These are phyloP conservation scores for Nemotelus nigrinus DNA, from an alignment of 2,888 invertebrate genomes.

Conservation along the genomic window DNA sequence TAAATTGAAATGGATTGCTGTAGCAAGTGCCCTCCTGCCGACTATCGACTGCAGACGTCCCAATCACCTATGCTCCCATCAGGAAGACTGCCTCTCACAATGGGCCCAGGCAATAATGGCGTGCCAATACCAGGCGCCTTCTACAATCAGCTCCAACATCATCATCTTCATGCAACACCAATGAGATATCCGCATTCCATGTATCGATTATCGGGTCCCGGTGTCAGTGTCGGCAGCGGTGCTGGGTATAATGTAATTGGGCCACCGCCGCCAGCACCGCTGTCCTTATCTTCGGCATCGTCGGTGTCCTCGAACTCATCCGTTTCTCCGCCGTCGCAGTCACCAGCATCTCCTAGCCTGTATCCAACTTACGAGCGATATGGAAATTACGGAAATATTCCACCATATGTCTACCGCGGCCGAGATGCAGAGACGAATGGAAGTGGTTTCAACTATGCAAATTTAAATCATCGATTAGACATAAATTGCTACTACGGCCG, in stretches of 20 bases:
- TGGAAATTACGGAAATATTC: conserved; percentile 39
- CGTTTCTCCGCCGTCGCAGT: conserved; percentile 25
- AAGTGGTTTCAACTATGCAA: conserved; percentile 26
- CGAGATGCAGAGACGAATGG: conserved; percentile 6
- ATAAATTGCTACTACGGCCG: conserved; percentile 37
- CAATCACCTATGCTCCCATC: neutral
- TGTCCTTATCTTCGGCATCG: conserved; percentile 13
- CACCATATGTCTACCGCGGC: conserved; percentile 29
- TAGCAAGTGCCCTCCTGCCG: conserved; percentile 35
- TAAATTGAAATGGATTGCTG: conserved; percentile 46
- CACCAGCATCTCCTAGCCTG: conserved; percentile 25
- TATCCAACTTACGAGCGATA: conserved; percentile 43
- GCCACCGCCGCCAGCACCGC: conserved; percentile 36
- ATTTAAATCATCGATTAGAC: conserved; percentile 36
- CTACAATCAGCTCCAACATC: neutral
- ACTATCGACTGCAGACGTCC: conserved; percentile 35
- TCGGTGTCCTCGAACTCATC: conserved; percentile 25
- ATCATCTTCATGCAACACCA: conserved; percentile 19
- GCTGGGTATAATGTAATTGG: conserved; percentile 40
- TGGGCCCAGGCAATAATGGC: conserved; percentile 8
- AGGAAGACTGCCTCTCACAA: conserved; percentile 15
- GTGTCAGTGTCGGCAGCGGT: conserved; percentile 21
- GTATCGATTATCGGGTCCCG: conserved; percentile 40
- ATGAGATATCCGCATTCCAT: conserved; percentile 33
- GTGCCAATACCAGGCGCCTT: conserved; percentile 34